Percentiles rank a stretch among this genome's conserved stretches.
These are phyloP conservation scores for Toxotes jaculatrix DNA, from an alignment of 2,113 vertebrate species.

Conservation along the genomic window DNA sequence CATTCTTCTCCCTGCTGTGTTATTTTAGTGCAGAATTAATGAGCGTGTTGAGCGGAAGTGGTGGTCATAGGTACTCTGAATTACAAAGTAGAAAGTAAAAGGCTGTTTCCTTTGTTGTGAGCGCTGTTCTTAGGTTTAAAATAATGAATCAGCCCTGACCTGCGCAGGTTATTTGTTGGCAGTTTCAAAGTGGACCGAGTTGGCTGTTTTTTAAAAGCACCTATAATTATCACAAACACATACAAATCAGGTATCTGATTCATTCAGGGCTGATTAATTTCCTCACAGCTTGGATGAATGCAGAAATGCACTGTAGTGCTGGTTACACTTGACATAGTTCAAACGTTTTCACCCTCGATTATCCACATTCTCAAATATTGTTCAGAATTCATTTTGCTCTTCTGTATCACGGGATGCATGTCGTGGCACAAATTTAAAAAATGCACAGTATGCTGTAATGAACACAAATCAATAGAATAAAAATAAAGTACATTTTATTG, in stretches of 20 bases:
- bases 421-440: not conserved
- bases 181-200: constrained; percentile 6
- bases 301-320: not conserved
- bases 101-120: not conserved
- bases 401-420: too few relatives aligned
- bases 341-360: not conserved
- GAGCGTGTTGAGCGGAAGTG: not conserved
- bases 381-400: not conserved
- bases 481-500: not conserved
- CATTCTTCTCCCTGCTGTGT: not conserved
- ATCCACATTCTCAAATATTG: not conserved
- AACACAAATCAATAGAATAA: constrained; percentile 10
- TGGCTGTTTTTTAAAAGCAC: not conserved
- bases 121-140: not conserved
- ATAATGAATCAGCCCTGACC: constrained; percentile 8
- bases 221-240: constrained; percentile 28
- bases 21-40: constrained; percentile 42
- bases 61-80: constrained; percentile 12
- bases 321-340: not conserved
- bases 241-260: not conserved
- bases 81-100: constrained; percentile 10
- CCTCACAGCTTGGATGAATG: not conserved
- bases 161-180: not conserved
- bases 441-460: not conserved
- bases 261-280: not conserved